Evolutionary conservation across 2,888 invertebrate species (phyloP).

Genomic region (Ferdinandea cuprea): DNA sequence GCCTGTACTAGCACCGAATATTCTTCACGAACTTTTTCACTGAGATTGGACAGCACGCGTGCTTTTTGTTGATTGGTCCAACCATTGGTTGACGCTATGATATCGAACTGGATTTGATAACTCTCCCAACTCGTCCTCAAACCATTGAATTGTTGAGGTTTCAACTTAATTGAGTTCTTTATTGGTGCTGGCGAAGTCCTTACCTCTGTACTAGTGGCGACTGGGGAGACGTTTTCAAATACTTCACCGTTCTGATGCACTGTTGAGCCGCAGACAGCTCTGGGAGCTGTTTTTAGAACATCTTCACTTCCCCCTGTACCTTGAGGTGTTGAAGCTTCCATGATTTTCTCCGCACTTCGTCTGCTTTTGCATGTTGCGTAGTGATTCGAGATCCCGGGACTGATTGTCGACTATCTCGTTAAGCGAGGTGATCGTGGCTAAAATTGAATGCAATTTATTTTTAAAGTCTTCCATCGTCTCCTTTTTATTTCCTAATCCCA

Average conservation of each 20-base stretch:
- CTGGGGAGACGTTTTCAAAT: neutral
- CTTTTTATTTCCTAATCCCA: neutral
- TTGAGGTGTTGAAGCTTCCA: slow-evolving; percentile 1
- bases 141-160: slow-evolving; percentile 9
- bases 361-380: slow-evolving; percentile 1
- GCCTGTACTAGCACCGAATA: neutral
- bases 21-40: neutral
- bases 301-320: neutral
- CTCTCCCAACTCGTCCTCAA: neutral
- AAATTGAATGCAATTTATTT: neutral
- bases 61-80: neutral
- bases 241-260: neutral
- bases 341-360: neutral
- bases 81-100: neutral
- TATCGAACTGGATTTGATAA: slow-evolving; percentile 2
- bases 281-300: neutral
- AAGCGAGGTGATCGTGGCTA: neutral
- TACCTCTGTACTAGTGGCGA: neutral
- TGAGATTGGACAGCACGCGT: slow-evolving; percentile 1
- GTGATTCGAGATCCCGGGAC: neutral
- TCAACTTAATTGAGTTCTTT: slow-evolving; percentile 1
- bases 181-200: neutral
- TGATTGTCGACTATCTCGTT: neutral
- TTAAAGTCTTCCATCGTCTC: neutral
- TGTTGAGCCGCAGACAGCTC: neutral